Evolutionary conservation across 30 jellyfish, hydroid and myxozoan species (phyloP), one percentile per base, ranked within the genome.

Genomic region (Aurelia aurita): DNA sequence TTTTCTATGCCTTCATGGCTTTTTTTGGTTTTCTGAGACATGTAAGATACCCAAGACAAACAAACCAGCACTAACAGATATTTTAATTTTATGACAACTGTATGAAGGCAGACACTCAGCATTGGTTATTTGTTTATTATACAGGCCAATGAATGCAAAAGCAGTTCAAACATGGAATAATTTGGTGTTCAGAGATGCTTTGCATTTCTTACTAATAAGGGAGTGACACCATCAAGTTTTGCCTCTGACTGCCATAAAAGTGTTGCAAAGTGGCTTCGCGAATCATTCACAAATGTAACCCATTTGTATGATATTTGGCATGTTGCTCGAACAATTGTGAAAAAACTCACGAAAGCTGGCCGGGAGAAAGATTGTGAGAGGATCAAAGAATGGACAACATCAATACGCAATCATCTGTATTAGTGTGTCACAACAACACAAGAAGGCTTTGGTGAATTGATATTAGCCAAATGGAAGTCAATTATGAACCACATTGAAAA

Each of bases 281-380:
- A 74, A 45, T 51, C 60, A 10, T 32, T 49, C 25, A 28, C 12
- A 35, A 29, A 58, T 3, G 28, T 61, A 28, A 47, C 20, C 3
- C 66, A 77, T 43, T 77, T 55, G 58, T 59, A 13, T 58, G 80
- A 58, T 57, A 57, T 77, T 15, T 77, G 89, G 89, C 89, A 77
- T 77, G 77, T 58, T 58, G 79, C 89, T 10, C 27, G 80, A 11
- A 15, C 80, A 6, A 58, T 61, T 13, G 43, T 47, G n/a, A 77
- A 77, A 34, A 77, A 35, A 61, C 22, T 57, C 20, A 23, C 60
- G 89, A 58, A 77, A 57, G 89, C 67, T 14, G 67, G 79, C n/a
- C 43, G 25, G 44, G 77, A 70, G 34, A 70, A 22, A 23, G 82
- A 32, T 39, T 39, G 6, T 70, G 46, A 21, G 46, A 26, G 66